Percentiles rank a stretch among this genome's conserved stretches.
These are phyloP conservation scores for Gandaritis pyraliata DNA, from an alignment of 2,888 invertebrate species.

Conservation along the genomic window DNA sequence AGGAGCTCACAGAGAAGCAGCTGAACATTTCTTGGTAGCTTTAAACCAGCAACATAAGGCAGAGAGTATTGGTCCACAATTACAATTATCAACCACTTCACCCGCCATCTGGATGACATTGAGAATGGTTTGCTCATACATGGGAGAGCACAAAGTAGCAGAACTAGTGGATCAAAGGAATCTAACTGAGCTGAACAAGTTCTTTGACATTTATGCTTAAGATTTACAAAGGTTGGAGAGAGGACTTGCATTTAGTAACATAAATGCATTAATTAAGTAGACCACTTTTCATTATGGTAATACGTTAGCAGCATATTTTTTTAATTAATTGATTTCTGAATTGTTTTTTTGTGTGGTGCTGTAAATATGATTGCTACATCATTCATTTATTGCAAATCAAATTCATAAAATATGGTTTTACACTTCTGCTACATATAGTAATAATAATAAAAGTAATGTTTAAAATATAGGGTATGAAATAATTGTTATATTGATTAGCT, in stretches of 20 bases:
- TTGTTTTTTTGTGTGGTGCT: no score
- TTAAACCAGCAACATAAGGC: slow-evolving; percentile 94
- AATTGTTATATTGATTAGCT: no score
- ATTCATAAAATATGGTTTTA: no score
- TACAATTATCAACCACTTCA: slow-evolving; percentile 84
- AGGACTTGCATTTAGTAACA: background rate
- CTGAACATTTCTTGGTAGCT: slow-evolving; percentile 97
- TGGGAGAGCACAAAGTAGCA: slow-evolving; percentile 88
- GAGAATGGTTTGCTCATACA: slow-evolving; percentile 93
- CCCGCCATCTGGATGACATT: slow-evolving; percentile 97
- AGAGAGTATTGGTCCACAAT: slow-evolving; percentile 66
- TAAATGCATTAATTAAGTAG: background rate
- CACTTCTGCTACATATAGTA: no score
- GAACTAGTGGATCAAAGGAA: slow-evolving; percentile 86
- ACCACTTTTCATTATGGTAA: no score
- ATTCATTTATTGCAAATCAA: no score
- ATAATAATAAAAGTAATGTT: no score
- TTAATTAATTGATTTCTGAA: no score
- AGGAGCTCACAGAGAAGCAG: slow-evolving; percentile 96
- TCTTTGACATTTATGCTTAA: slow-evolving; percentile 63
- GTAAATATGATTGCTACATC: no score
- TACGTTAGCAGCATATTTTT: no score
- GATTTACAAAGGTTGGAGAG: background rate
- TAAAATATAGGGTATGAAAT: no score
- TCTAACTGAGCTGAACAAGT: slow-evolving; percentile 85